Conservation (phyloP, 1,140 invertebrate species). For the Drosophila suzukii region DNA sequence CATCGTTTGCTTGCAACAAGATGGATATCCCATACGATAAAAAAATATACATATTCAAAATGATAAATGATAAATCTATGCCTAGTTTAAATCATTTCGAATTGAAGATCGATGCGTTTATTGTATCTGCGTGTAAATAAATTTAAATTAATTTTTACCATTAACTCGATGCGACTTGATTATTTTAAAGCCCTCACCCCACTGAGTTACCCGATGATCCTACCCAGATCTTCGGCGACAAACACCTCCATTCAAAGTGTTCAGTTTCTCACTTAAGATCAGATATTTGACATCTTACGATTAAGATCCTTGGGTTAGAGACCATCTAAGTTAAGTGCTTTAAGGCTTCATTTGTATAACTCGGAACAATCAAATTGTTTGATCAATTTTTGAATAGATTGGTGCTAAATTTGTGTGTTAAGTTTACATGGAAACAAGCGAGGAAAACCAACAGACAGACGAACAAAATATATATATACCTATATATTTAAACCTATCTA, state of each 20-base stretch:
- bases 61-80: conserved; percentile 32
- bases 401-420: conserved; percentile 81
- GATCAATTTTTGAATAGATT: conserved; percentile 83
- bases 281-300: conserved; percentile 21
- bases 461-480: conserved; percentile 36
- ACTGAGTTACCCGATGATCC: background rate
- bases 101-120: conserved; percentile 68
- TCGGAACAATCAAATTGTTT: conserved; percentile 82
- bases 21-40: conserved; percentile 37
- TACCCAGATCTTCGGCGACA: background rate
- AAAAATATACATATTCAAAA: conserved; percentile 19
- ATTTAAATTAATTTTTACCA: conserved; percentile 75
- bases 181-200: conserved; percentile 29
- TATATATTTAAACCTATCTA: conserved; percentile 42
- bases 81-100: conserved; percentile 49
- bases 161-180: conserved; percentile 62
- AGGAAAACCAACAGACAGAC: conserved; percentile 15
- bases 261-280: conserved; percentile 45
- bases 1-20: conserved; percentile 67
- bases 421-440: conserved; percentile 55
- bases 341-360: conserved; percentile 75
- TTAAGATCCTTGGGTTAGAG: conserved; percentile 40
- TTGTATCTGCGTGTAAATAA: conserved; percentile 81
- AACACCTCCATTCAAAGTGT: conserved; percentile 33
- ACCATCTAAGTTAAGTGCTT: conserved; percentile 66